phyloP scores from a whole-genome alignment of 1,140 invertebrate genomes.

The Arctopsyche grandis region DNA sequence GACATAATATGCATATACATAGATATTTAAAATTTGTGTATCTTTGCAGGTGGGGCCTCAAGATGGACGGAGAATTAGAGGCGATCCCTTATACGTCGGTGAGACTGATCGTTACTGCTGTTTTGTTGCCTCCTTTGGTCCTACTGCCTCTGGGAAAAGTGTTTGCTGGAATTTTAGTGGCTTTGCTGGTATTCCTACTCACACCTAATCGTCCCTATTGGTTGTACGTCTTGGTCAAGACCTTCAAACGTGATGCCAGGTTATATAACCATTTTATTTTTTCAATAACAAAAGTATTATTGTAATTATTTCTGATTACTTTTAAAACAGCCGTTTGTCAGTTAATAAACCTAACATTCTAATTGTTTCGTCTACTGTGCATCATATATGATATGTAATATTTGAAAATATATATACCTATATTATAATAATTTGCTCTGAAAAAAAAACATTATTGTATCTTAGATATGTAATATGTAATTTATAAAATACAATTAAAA shows the following conservation, averaged over 20 bases:
- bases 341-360: no score
- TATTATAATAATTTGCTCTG: no score
- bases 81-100: not conserved
- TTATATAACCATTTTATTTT: not conserved
- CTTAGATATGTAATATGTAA: no score
- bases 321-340: no score
- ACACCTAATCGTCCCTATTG: constrained; percentile 47
- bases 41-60: no score
- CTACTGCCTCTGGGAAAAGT: constrained; percentile 10
- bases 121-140: constrained; percentile 2
- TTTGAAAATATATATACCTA: no score
- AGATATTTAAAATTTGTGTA: no score
- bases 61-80: not conserved
- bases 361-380: no score
- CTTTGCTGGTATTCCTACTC: constrained; percentile 26
- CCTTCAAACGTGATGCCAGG: constrained; percentile 45
- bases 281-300: not conserved
- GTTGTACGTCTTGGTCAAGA: constrained; percentile 43
- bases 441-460: no score
- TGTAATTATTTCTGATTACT: no score
- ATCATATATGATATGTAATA: no score
- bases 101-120: not conserved
- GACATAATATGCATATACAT: not conserved
- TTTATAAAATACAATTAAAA: no score
- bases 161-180: constrained; percentile 11